A percentile compares a stretch with the other conserved stretches of the same genome.
Conservation (phyloP, 1,140 invertebrate species). For the Procambarus clarkii region DNA sequence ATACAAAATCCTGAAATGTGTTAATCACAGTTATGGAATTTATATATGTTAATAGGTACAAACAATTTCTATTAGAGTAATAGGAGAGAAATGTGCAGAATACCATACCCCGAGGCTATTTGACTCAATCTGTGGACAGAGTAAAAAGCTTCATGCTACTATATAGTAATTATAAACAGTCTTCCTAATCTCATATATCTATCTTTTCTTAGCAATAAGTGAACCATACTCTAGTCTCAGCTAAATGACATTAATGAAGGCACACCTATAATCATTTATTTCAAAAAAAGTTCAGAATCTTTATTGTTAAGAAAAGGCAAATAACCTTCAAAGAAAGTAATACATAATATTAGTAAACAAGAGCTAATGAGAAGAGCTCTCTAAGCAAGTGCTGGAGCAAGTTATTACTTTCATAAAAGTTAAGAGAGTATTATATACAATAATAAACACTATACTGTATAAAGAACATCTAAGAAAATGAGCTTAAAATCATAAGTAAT, state of each 20-base stretch:
- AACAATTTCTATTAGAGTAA: background rate
- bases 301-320: background rate
- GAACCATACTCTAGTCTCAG: background rate
- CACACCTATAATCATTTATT: background rate
- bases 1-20: slow-evolving; percentile 5
- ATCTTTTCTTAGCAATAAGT: background rate
- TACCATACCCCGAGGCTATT: slow-evolving; percentile 33
- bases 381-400: too few species aligned
- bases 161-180: background rate
- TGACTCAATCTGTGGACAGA: slow-evolving; percentile 38
- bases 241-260: background rate
- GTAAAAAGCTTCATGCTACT: slow-evolving; percentile 23
- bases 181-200: background rate
- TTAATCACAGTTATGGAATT: background rate
- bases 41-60: background rate
- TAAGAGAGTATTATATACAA: too few species aligned
- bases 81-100: slow-evolving; percentile 16
- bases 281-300: background rate
- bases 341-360: too few species aligned
- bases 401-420: too few species aligned
- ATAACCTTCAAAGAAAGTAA: background rate
- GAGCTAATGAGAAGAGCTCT: too few species aligned
- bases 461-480: too few species aligned
- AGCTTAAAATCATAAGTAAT: too few species aligned
- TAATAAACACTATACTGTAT: too few species aligned